Evolutionary conservation across 2,888 invertebrate species (phyloP).

Genomic region (Hypercompe scribonia): DNA sequence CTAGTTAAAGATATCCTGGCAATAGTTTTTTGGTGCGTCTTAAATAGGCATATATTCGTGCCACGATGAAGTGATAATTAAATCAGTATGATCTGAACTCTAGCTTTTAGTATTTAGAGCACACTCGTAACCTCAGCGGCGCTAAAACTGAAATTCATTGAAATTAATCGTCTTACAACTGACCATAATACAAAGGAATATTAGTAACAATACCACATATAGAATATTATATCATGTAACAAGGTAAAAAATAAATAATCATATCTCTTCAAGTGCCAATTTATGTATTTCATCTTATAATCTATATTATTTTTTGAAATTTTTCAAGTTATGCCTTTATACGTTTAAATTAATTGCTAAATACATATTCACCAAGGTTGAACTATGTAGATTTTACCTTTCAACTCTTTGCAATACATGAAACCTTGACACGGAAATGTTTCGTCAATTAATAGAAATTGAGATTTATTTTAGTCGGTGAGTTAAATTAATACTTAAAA

Average conservation of each 20-base stretch:
- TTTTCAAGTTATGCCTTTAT: constrained; percentile 24
- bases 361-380: constrained; percentile 75
- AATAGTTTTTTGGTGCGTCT: not conserved
- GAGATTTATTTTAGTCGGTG: constrained; percentile 62
- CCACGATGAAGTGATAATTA: not conserved
- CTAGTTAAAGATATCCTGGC: not conserved
- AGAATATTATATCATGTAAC: not conserved
- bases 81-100: too few relatives aligned
- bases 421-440: constrained; percentile 77
- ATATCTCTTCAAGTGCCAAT: not conserved
- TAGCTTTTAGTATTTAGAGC: too few relatives aligned
- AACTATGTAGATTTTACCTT: constrained; percentile 78
- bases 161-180: not conserved
- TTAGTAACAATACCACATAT: not conserved
- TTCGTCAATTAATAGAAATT: constrained; percentile 76
- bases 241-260: not conserved
- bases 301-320: not conserved
- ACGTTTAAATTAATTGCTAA: constrained; percentile 65
- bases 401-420: constrained; percentile 75
- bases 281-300: not conserved
- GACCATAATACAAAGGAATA: not conserved
- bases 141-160: not conserved
- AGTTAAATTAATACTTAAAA: constrained; percentile 56
- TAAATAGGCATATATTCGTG: not conserved
- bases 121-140: too few relatives aligned